Evolutionary conservation across 2,797 vertebrate species (phyloP).

Genomic region (Aphelocoma californica): DNA sequence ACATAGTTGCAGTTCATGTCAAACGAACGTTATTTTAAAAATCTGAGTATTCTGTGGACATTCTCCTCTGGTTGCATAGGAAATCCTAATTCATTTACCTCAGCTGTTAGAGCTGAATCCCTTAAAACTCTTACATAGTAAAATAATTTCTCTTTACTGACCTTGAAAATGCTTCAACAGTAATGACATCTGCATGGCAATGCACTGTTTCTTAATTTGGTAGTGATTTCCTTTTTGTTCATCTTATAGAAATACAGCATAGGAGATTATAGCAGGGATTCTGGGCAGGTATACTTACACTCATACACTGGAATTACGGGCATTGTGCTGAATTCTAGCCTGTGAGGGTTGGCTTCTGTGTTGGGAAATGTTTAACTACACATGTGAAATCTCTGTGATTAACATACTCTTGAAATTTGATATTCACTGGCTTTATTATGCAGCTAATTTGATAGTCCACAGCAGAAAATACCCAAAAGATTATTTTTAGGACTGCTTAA

Average conservation of each 20-base stretch:
- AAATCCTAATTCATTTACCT: conserved; percentile 49
- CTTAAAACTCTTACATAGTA: background rate
- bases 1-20: conserved; percentile 35
- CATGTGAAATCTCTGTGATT: background rate
- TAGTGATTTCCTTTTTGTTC: conserved; percentile 16
- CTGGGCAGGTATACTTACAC: background rate
- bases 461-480: background rate
- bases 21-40: background rate
- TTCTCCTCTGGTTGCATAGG: background rate
- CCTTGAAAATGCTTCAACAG: conserved; percentile 28
- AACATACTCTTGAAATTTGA: background rate
- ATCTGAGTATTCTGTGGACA: background rate
- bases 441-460: background rate
- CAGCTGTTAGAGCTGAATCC: background rate
- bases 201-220: background rate
- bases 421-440: background rate
- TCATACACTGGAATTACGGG: background rate
- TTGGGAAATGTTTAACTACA: background rate
- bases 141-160: conserved; percentile 33
- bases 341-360: background rate
- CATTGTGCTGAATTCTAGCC: background rate
- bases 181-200: conserved; percentile 20
- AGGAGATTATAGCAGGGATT: background rate
- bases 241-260: background rate
- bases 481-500: conserved; percentile 21